Evolutionary conservation across 2,888 invertebrate genomes (phyloP), one percentile per base, ranked within the genome.

Genomic region (Leptarthrus brevirostris): DNA sequence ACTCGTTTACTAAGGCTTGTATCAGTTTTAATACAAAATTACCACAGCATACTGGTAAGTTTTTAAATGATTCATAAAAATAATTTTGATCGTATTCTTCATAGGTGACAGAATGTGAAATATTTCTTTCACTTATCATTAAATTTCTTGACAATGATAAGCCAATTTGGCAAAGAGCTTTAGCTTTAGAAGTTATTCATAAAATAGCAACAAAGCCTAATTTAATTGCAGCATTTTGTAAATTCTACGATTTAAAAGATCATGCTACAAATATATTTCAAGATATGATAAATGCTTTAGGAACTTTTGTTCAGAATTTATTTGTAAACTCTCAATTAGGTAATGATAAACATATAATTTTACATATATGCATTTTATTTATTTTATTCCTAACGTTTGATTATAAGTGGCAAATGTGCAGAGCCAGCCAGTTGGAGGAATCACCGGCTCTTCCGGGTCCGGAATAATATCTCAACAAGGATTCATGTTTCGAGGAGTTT

Each of bases 71-170:
- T 24, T 24, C 2, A 16, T 12, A 8, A 18, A 49, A 3, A 30
- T 53, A 3, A 40, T 74, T 58, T 72, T 75, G 49, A 61, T 76
- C 64, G 77, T 76, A 78, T 76, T 76, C 80, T 78, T 81, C 82
- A 8, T 82, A 94, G 95, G 91, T 95, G 30, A 98, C 98, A 0
- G 98, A 99, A 85, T 98, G 98, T 85, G 99, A 99, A 86, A 98
- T 99, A 82, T 98, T 99, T 86, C 87, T 99, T 52, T 97, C 98
- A 0, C 87, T 98, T 66, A 93, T 99, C 70, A 95, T 98, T 40
- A 98, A 98, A 85, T 98, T 99, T 86, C 87, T 98, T 83, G 98
- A 98, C 83, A 94, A 95, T 0, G 98, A 98, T 82, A 97, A 97
- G 85, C 96, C 97, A 1, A 89, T 93, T 77, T 99, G 99, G 98